Conservation (phyloP, 2,888 invertebrate genomes). For the Drosophila paracracens region DNA sequence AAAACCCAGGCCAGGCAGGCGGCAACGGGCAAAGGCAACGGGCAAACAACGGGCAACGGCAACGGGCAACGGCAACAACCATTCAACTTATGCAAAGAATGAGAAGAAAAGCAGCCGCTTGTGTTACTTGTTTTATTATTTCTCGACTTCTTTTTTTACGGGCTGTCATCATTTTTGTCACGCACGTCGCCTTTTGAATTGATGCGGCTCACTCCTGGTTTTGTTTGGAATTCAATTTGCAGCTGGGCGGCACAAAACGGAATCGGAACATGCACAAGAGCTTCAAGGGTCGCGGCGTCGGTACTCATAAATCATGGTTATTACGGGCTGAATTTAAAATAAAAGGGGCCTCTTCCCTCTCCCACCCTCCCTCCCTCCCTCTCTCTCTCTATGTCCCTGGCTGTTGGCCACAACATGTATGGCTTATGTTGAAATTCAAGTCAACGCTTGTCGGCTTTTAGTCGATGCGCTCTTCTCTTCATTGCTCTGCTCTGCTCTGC, state of each 20-base stretch:
- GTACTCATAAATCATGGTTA: constrained; percentile 64
- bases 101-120: constrained; percentile 34
- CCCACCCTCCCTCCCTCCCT: constrained; percentile 13
- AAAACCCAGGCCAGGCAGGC: neutral
- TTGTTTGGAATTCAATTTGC: constrained; percentile 55
- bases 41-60: too few relatives aligned
- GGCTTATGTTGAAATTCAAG: constrained; percentile 69
- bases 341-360: constrained; percentile 36
- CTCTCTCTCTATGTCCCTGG: constrained; percentile 13
- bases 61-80: constrained; percentile 5
- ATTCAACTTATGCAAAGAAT: constrained; percentile 34
- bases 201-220: constrained; percentile 44
- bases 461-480: constrained; percentile 11
- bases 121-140: neutral
- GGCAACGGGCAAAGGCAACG: too few relatives aligned
- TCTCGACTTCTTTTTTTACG: constrained; percentile 8
- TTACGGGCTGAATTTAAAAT: constrained; percentile 48
- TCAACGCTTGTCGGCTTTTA: constrained; percentile 40
- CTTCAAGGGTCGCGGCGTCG: constrained; percentile 19
- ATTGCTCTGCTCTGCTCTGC: neutral
- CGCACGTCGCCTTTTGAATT: constrained; percentile 68
- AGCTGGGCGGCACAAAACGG: constrained; percentile 50
- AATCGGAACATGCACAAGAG: constrained; percentile 33
- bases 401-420: constrained; percentile 32
- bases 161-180: constrained; percentile 79